Conservation (phyloP, 2,797 vertebrate genomes). For the Apogon hyalosoma region DNA sequence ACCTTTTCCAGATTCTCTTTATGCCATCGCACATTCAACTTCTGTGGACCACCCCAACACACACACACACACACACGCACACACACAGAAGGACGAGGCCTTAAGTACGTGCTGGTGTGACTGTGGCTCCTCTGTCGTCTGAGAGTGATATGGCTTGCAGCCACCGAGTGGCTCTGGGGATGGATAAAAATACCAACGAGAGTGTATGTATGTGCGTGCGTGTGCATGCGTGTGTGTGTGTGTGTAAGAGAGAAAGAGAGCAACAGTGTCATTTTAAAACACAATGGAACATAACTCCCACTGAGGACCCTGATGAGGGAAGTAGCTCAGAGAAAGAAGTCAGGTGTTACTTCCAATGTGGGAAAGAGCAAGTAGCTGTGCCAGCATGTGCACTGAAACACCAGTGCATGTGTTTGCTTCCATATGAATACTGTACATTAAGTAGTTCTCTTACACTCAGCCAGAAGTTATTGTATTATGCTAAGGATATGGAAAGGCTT, state of each 20-base stretch:
- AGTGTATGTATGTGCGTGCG: constrained; percentile 51
- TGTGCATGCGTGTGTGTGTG: constrained; percentile 37
- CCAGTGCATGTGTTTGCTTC: constrained; percentile 16
- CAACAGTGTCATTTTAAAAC: constrained; percentile 60
- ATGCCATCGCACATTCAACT: constrained; percentile 62
- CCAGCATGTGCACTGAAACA: constrained; percentile 13
- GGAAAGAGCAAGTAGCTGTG: constrained; percentile 20
- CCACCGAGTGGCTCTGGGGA: constrained; percentile 75
- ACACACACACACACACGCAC: constrained; percentile 42
- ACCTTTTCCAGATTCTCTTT: constrained; percentile 63
- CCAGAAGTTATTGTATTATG: constrained; percentile 46
- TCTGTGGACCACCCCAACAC: constrained; percentile 54
- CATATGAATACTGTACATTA: constrained; percentile 18
- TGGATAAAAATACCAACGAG: constrained; percentile 79
- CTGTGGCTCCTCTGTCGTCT: constrained; percentile 71
- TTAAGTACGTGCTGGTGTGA: constrained; percentile 73
- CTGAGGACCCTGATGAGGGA: constrained; percentile 45
- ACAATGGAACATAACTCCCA: constrained; percentile 69
- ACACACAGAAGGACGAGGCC: constrained; percentile 15
- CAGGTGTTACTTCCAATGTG: constrained; percentile 34
- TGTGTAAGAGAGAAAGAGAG: constrained; percentile 7
- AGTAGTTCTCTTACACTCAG: constrained; percentile 40
- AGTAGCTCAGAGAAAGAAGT: constrained; percentile 41
- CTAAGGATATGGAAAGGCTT: constrained; percentile 45
- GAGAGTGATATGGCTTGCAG: constrained; percentile 77